Conservation (phyloP, 2,797 vertebrate species). For the Parotocinclus haroldoi region DNA sequence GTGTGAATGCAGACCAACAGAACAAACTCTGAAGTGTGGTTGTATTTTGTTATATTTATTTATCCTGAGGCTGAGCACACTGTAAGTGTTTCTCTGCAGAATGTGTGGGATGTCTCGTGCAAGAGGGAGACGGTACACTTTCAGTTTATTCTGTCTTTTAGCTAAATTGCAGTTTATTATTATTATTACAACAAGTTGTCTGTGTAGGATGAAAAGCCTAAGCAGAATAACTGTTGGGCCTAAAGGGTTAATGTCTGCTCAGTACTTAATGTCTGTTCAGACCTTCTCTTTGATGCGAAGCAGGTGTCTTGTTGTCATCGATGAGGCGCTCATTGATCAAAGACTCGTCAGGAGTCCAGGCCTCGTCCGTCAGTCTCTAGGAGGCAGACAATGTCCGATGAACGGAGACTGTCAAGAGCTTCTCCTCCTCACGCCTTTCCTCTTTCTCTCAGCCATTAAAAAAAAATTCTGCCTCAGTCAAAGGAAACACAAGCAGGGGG, state of each 20-base stretch:
- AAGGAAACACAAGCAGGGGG: slow-evolving; percentile 29
- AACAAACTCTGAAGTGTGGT: too few species aligned
- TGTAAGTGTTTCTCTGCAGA: too few species aligned
- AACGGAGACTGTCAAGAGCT: slow-evolving; percentile 37
- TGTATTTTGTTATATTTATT: too few species aligned
- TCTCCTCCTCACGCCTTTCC: slow-evolving; percentile 37
- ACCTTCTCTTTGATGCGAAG: slow-evolving; percentile 47
- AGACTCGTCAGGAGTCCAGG: slow-evolving; percentile 45
- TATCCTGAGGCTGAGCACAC: too few species aligned
- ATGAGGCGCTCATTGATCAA: slow-evolving; percentile 52
- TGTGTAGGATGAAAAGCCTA: slow-evolving; percentile 11
- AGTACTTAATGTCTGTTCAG: slow-evolving; percentile 38
- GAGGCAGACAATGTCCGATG: slow-evolving; percentile 40
- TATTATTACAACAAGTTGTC: background rate
- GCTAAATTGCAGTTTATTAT: too few species aligned
- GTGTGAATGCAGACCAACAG: too few species aligned
- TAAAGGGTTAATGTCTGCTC: slow-evolving; percentile 40
- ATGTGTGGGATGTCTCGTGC: too few species aligned
- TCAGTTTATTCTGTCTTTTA: too few species aligned
- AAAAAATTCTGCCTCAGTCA: slow-evolving; percentile 34
- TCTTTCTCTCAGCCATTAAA: slow-evolving; percentile 28
- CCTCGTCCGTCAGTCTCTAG: slow-evolving; percentile 40
- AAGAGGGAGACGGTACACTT: too few species aligned
- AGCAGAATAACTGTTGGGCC: slow-evolving; percentile 25
- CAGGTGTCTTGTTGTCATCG: slow-evolving; percentile 56